Percentiles rank a stretch among this genome's conserved stretches.
phyloP scores from a whole-genome alignment of 2,797 vertebrate genomes.

The Catharus ustulatus region DNA sequence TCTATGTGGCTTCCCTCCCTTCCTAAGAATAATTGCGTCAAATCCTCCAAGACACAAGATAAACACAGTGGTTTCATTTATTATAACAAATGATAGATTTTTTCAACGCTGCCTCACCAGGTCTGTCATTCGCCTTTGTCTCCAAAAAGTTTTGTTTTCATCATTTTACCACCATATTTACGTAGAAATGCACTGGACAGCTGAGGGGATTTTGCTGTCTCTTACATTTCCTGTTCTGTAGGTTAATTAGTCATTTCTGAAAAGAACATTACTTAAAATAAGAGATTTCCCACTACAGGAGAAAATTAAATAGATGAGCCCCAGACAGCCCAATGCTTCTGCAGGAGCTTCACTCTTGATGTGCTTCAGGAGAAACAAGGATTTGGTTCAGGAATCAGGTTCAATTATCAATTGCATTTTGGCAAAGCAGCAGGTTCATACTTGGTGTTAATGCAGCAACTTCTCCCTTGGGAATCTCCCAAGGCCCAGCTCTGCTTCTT shows the following conservation, averaged over 20 bases:
- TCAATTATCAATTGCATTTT: not conserved
- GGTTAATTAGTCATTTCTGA: conserved; percentile 48
- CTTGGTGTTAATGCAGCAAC: not conserved
- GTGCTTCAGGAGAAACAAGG: not conserved
- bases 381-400: not conserved
- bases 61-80: conserved; percentile 43
- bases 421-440: not conserved
- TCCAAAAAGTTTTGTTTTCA: conserved; percentile 18
- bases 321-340: not conserved
- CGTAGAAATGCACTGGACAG: not conserved
- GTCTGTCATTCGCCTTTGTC: not conserved
- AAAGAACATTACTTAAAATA: not conserved
- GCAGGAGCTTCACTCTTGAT: not conserved
- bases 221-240: conserved; percentile 34
- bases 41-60: conserved; percentile 29
- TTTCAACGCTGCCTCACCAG: conserved; percentile 8
- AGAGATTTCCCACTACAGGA: not conserved
- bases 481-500: not conserved
- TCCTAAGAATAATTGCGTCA: not conserved
- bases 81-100: conserved; percentile 24
- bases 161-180: conserved; percentile 39
- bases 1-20: not conserved
- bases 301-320: not conserved
- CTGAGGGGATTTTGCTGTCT: conserved; percentile 49
- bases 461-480: not conserved